Percentiles rank a stretch among this genome's conserved stretches.
phyloP scores from a whole-genome alignment of 2,888 invertebrate species.

The Eristalinus sepulchralis region DNA sequence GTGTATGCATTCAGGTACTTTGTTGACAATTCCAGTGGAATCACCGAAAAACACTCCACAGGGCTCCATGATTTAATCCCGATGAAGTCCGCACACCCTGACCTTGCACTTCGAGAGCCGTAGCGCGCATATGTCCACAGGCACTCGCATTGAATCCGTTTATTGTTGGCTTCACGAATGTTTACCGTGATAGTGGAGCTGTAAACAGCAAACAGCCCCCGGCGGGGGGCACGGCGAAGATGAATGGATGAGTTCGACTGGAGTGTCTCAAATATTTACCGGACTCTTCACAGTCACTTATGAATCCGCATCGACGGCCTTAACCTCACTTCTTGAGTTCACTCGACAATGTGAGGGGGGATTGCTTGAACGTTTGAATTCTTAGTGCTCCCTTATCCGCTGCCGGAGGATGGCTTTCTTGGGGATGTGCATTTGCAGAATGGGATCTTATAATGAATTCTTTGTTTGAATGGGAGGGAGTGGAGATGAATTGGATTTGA shows the following conservation, averaged over 20 bases:
- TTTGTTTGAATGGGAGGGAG: no score
- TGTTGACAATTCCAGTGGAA: not conserved
- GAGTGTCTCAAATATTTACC: conserved; percentile 11
- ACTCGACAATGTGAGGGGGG: not conserved
- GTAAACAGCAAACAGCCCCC: conserved; percentile 3
- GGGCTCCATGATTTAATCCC: not conserved
- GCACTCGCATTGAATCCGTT: not conserved
- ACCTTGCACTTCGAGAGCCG: not conserved
- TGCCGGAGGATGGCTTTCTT: not conserved
- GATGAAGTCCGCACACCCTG: not conserved
- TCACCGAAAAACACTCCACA: not conserved
- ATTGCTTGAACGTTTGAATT: not conserved
- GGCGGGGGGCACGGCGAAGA: not conserved
- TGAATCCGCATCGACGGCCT: not conserved
- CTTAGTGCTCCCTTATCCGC: not conserved
- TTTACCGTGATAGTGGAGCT: conserved; percentile 19
- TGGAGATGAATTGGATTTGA: no score
- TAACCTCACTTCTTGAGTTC: not conserved
- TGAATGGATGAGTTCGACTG: not conserved
- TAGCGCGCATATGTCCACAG: not conserved
- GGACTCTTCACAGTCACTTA: not conserved
- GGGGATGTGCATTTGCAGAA: not conserved
- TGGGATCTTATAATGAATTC: not conserved
- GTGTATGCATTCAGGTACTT: not conserved
- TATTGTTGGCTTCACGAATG: conserved; percentile 17